phyloP scores from a whole-genome alignment of 2,888 invertebrate genomes.

The Fragum fragum region DNA sequence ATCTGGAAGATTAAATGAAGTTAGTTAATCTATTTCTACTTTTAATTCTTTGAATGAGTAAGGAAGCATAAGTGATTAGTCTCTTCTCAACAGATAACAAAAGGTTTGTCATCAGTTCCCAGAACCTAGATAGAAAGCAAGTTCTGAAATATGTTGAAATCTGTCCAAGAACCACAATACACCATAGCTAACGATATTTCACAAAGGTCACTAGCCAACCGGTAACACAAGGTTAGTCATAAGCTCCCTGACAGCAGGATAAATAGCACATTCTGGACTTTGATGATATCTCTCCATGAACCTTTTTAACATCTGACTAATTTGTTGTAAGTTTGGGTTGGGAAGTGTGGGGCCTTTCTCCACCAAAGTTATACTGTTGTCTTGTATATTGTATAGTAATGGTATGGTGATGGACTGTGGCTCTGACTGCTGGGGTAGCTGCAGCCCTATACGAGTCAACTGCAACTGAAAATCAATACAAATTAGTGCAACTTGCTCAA shows the following conservation, averaged over 20 bases:
- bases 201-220: slow-evolving; percentile 87
- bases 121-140: too few relatives aligned
- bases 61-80: too few relatives aligned
- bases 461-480: slow-evolving; percentile 89
- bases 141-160: too few relatives aligned
- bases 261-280: slow-evolving; percentile 93
- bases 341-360: slow-evolving; percentile 62
- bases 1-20: too few relatives aligned
- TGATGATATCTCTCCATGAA: slow-evolving; percentile 85
- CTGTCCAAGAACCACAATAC: too few relatives aligned
- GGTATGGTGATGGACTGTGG: slow-evolving; percentile 94
- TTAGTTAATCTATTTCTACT: too few relatives aligned
- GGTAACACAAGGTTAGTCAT: slow-evolving; percentile 94
- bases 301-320: slow-evolving; percentile 88
- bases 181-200: too few relatives aligned
- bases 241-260: slow-evolving; percentile 96
- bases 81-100: slow-evolving; percentile 90
- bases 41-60: too few relatives aligned
- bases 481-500: too few relatives aligned
- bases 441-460: slow-evolving; percentile 90
- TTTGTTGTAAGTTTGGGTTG: slow-evolving; percentile 66
- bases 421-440: slow-evolving; percentile 88
- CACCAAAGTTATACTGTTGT: slow-evolving; percentile 90
- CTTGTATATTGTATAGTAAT: slow-evolving; percentile 95
- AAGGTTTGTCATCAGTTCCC: slow-evolving; percentile 94